Conservation (phyloP, 2,888 invertebrate genomes). For the Rhagonycha lutea region DNA sequence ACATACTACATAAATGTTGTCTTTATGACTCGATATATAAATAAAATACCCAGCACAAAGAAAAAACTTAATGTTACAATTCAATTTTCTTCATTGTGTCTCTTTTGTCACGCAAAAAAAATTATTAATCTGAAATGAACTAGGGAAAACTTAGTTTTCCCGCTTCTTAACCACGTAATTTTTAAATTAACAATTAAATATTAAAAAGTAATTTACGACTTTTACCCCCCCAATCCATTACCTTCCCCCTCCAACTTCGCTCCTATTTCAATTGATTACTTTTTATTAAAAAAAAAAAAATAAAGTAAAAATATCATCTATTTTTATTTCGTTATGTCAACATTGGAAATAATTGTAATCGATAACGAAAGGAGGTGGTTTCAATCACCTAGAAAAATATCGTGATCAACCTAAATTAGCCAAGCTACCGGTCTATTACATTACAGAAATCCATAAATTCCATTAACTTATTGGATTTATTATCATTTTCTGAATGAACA, state of each 20-base stretch:
- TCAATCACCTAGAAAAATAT: constrained; percentile 9
- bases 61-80: neutral
- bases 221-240: no score
- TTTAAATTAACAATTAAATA: no score
- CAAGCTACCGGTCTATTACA: neutral
- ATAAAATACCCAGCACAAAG: neutral
- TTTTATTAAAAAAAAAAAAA: neutral
- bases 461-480: constrained; percentile 26
- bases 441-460: constrained; percentile 11
- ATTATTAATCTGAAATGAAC: no score
- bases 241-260: no score
- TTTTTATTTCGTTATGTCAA: neutral
- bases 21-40: neutral
- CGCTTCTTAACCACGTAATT: no score
- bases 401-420: constrained; percentile 16
- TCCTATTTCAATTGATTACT: neutral
- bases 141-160: no score
- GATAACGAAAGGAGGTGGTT: neutral
- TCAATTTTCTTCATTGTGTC: neutral
- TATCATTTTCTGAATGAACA: constrained; percentile 22
- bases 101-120: no score
- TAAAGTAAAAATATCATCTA: no score
- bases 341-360: neutral
- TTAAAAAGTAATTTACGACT: no score
- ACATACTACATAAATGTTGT: neutral